Percentiles rank a stretch among this genome's conserved stretches.
phyloP scores from a whole-genome alignment of 2,888 invertebrate genomes.

The Pteria penguin region DNA sequence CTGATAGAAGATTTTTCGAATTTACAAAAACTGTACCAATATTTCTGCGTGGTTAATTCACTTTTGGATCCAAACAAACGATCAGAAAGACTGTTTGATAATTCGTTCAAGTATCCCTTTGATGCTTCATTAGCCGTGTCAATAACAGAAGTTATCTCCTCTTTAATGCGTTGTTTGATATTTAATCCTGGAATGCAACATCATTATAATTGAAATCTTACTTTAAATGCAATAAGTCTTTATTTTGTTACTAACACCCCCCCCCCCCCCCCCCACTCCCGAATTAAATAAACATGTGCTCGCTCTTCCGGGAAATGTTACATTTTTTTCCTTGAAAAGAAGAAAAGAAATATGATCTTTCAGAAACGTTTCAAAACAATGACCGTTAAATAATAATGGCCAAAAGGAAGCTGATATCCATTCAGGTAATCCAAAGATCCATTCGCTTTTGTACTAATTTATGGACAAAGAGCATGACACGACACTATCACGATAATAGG shows the following conservation, averaged over 20 bases:
- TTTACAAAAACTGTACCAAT: background rate
- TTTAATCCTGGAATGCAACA: background rate
- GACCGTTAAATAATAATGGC: constrained; percentile 3
- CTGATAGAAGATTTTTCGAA: background rate
- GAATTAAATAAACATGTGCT: background rate
- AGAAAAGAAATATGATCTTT: background rate
- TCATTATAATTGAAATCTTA: background rate
- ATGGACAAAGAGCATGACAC: too few relatives aligned
- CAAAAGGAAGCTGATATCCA: constrained; percentile 33
- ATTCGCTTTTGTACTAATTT: constrained; percentile 5
- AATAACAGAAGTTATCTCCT: too few relatives aligned
- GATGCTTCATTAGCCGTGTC: background rate
- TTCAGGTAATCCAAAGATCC: constrained; percentile 26
- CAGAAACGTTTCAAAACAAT: background rate
- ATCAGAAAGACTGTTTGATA: background rate
- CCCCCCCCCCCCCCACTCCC: too few relatives aligned
- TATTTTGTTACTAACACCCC: too few relatives aligned
- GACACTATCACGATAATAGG: too few relatives aligned
- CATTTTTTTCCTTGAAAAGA: background rate
- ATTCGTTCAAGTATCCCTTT: background rate
- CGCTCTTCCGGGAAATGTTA: background rate
- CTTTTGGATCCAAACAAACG: background rate
- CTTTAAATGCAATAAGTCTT: background rate
- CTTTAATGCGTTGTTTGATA: background rate
- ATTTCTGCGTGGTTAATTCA: background rate